phyloP scores from a whole-genome alignment of 2,797 vertebrate species.

The Gobionotothen gibberifrons region DNA sequence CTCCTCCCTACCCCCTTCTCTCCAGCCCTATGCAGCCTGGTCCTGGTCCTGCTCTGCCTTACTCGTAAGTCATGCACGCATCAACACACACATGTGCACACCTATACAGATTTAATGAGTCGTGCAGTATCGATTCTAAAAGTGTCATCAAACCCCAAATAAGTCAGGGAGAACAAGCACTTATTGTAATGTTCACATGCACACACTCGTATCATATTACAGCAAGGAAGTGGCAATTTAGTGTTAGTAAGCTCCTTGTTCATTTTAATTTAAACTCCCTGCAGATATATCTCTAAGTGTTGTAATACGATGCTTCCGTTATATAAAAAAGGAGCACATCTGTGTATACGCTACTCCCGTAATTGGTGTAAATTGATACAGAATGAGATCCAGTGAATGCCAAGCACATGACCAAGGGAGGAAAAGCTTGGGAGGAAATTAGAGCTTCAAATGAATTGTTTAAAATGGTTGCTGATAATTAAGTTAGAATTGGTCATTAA shows the following conservation, averaged over 20 bases:
- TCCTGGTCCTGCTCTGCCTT: constrained; percentile 74
- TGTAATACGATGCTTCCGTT: constrained; percentile 35
- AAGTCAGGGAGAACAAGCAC: constrained; percentile 23
- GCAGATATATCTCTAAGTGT: constrained; percentile 25
- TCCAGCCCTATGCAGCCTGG: constrained; percentile 66
- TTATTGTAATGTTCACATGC: constrained; percentile 19
- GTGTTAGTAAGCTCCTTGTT: constrained; percentile 11
- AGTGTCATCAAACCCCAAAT: constrained; percentile 37
- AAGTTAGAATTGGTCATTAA: constrained; percentile 63
- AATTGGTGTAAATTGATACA: constrained; percentile 49
- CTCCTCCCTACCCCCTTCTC: constrained; percentile 69
- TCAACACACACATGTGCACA: constrained; percentile 31
- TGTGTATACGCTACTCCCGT: constrained; percentile 26
- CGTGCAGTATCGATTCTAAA: constrained; percentile 32
- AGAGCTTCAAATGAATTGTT: constrained; percentile 54
- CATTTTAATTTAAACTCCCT: constrained; percentile 28
- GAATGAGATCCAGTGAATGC: constrained; percentile 35
- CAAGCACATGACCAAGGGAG: constrained; percentile 24
- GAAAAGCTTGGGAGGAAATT: constrained; percentile 22
- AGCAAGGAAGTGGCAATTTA: constrained; percentile 10
- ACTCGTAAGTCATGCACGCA: constrained; percentile 73
- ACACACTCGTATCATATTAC: constrained; percentile 22
- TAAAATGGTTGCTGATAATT: constrained; percentile 67
- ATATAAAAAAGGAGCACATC: constrained; percentile 23
- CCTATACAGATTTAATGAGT: constrained; percentile 41